A percentile compares a stretch with the other conserved stretches of the same genome.
Conservation (phyloP, 2,113 vertebrate genomes). For the Tachycineta bicolor region DNA sequence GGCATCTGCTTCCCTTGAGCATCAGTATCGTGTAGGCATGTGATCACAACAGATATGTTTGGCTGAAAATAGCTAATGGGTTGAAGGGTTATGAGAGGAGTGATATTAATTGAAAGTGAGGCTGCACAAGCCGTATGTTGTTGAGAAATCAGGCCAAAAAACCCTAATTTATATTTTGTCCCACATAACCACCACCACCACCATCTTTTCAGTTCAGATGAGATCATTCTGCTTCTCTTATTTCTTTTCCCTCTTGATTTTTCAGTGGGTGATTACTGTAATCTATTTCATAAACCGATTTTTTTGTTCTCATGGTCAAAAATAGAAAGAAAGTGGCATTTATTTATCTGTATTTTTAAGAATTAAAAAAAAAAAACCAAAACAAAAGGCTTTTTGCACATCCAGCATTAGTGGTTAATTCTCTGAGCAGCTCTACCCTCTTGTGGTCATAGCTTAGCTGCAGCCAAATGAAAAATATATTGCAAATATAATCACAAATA, state of each 20-base stretch:
- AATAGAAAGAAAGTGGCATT: not conserved
- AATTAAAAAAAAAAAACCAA: not conserved
- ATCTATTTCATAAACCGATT: not conserved
- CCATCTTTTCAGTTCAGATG: not conserved
- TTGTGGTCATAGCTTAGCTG: slow-evolving; percentile 46
- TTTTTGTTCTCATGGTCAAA: not conserved
- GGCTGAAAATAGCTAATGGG: slow-evolving; percentile 3
- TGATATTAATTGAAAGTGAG: not conserved
- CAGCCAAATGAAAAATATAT: not conserved
- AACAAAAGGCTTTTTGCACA: not conserved
- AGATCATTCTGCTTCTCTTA: not conserved
- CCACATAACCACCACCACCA: not conserved
- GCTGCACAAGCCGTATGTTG: not conserved
- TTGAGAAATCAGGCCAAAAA: not conserved
- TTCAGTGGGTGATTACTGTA: not conserved
- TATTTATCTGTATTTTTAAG: not conserved
- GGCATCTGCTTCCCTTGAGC: not conserved
- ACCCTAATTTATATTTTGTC: not conserved
- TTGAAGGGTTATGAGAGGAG: not conserved
- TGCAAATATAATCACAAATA: not conserved
- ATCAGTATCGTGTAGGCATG: not conserved
- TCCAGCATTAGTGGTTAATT: not conserved
- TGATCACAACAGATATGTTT: not conserved
- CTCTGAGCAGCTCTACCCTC: slow-evolving; percentile 62
- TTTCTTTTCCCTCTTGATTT: not conserved